Evolutionary conservation across 2,113 vertebrate genomes (phyloP).

Genomic region (Sinocyclocheilus anshuiensis): DNA sequence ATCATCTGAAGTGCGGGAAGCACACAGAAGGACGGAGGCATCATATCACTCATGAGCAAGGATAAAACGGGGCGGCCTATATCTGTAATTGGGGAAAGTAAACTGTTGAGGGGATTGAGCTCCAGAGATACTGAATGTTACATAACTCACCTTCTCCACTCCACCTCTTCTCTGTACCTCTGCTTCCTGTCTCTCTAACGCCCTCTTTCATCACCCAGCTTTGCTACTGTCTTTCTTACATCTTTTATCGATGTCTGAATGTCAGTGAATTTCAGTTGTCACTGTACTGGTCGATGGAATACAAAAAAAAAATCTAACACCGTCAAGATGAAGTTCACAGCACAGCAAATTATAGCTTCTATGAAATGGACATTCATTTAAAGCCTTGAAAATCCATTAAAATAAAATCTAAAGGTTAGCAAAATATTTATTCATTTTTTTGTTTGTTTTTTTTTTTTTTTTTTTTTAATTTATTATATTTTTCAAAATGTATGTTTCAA

Average conservation of each 20-base stretch:
- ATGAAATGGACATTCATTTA: background rate
- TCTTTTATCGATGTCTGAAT: slow-evolving; percentile 13
- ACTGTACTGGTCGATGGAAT: background rate
- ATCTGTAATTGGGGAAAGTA: slow-evolving; percentile 76
- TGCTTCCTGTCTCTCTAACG: slow-evolving; percentile 1
- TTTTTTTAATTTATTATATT: background rate
- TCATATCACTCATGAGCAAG: slow-evolving; percentile 63
- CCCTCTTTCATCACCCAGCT: slow-evolving; percentile 9
- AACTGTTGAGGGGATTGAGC: slow-evolving; percentile 54
- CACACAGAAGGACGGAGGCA: slow-evolving; percentile 72
- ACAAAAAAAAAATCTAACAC: background rate
- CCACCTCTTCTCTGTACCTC: slow-evolving; percentile 7
- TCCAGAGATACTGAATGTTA: slow-evolving; percentile 43
- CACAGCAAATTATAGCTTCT: background rate
- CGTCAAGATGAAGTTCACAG: background rate
- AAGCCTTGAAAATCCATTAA: background rate
- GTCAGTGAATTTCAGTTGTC: slow-evolving; percentile 20
- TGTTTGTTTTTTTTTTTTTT: background rate
- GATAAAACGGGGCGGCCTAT: slow-evolving; percentile 69
- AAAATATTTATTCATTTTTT: background rate
- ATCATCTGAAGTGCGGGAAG: slow-evolving; percentile 70
- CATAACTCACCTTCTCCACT: slow-evolving; percentile 44
- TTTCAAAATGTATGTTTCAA: background rate
- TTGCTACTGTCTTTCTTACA: slow-evolving; percentile 2
- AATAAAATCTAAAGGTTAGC: background rate